A percentile compares a stretch with the other conserved stretches of the same genome.
These are phyloP conservation scores for Caradrina kadenii DNA, from an alignment of 2,888 invertebrate species.

Conservation along the genomic window DNA sequence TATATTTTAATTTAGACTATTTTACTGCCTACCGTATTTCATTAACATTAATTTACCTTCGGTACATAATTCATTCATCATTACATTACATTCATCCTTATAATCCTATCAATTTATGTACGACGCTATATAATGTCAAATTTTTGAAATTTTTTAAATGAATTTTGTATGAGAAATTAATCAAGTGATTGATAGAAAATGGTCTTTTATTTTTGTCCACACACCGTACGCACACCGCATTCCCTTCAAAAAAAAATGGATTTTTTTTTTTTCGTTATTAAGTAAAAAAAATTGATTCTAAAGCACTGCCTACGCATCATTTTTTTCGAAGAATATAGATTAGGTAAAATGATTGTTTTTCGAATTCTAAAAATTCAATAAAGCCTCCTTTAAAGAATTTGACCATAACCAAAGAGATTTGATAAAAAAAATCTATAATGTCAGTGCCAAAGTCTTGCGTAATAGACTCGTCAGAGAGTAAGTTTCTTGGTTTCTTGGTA, in stretches of 20 bases:
- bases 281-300: too few relatives aligned
- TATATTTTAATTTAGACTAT: slow-evolving; percentile 90
- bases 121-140: slow-evolving; percentile 90
- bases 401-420: too few relatives aligned
- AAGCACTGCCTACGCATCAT: too few relatives aligned
- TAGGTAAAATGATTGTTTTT: too few relatives aligned
- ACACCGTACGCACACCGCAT: slow-evolving; percentile 8
- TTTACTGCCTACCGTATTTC: slow-evolving; percentile 88
- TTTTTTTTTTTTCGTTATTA: background rate
- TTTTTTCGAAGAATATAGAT: too few relatives aligned
- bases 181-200: slow-evolving; percentile 89
- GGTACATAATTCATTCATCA: slow-evolving; percentile 78
- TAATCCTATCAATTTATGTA: slow-evolving; percentile 88
- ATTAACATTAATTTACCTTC: slow-evolving; percentile 85
- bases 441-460: too few relatives aligned
- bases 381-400: too few relatives aligned
- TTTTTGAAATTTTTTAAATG: slow-evolving; percentile 90
- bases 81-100: slow-evolving; percentile 81
- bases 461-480: too few relatives aligned
- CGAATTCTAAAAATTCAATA: too few relatives aligned
- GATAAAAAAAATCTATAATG: too few relatives aligned
- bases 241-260: background rate
- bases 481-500: too few relatives aligned
- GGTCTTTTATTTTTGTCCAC: slow-evolving; percentile 72
- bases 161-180: slow-evolving; percentile 90